A percentile compares a stretch with the other conserved stretches of the same genome.
Evolutionary conservation across 2,888 invertebrate genomes (phyloP).

Genomic region (Monopis laevigella): DNA sequence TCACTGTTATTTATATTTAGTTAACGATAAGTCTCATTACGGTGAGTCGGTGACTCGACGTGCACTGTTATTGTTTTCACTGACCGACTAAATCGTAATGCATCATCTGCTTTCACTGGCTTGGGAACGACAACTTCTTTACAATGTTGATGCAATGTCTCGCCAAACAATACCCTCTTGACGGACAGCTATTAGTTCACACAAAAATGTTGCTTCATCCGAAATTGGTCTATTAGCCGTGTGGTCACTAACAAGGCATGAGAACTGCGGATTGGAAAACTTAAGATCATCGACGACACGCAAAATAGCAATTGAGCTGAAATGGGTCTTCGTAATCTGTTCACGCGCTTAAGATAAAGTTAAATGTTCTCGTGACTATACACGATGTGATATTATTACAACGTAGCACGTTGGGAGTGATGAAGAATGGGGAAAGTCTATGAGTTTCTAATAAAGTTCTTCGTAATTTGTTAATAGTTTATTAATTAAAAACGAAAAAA

Average conservation of each 20-base stretch:
- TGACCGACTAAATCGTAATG: slow-evolving; percentile 20
- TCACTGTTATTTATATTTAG: background rate
- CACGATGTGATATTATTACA: slow-evolving; percentile 12
- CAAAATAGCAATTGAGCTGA: slow-evolving; percentile 4
- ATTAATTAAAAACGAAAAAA: too few species aligned
- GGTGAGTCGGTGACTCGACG: slow-evolving; percentile 15
- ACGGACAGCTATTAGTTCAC: slow-evolving; percentile 14
- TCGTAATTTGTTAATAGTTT: too few species aligned
- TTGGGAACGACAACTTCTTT: slow-evolving; percentile 17
- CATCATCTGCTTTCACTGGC: slow-evolving; percentile 19
- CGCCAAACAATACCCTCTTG: slow-evolving; percentile 7
- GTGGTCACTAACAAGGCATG: slow-evolving; percentile 3
- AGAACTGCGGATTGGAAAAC: slow-evolving; percentile 6
- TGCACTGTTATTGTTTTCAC: slow-evolving; percentile 18
- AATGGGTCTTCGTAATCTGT: background rate
- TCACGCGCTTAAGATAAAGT: slow-evolving; percentile 7
- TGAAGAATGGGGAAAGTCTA: slow-evolving; percentile 8
- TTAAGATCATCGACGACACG: slow-evolving; percentile 3
- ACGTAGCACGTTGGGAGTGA: slow-evolving; percentile 3
- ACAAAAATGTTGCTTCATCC: slow-evolving; percentile 6
- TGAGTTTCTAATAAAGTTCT: too few species aligned
- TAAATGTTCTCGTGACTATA: slow-evolving; percentile 12
- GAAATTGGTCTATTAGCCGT: slow-evolving; percentile 3
- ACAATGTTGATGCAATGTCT: slow-evolving; percentile 6
- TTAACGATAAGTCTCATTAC: slow-evolving; percentile 3